Base-by-base conservation (phyloP, 2,888 invertebrate species). In the Philonicus albiceps region DNA sequence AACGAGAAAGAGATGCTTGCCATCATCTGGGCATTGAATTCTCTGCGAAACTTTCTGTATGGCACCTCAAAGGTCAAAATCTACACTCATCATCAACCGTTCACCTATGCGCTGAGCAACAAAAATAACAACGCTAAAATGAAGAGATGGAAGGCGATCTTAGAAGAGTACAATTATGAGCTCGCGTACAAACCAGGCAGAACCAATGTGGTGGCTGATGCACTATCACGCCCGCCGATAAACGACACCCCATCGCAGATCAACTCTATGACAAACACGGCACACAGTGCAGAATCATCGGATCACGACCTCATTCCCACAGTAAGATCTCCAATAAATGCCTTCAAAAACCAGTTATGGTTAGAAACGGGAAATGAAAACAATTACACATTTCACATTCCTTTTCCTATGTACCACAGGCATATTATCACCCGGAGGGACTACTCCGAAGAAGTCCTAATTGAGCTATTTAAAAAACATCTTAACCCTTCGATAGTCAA, bases 161-260 rank as follows among this genome's bases (percentile, higher is more conserved):
- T n/a, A n/a, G n/a, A 83, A 83, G 55, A 80, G 40, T 80, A 80
- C 40, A 73, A 74, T 37, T 31, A 64, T 27, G 40, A 86, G 73
- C 80, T 92, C 1, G 87, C 89, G 19, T 92, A 93, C 22, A 76
- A 76, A 34, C 43, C 37, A n/a, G 92, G 93, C 1, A 90, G 89
- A 49, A 87, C 87, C 5, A 91, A 92, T 88, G 88, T 89, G 16
- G 87, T 91, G 2, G 86, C 87, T 27, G 86, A n/a, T n/a, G n/a
- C n/a, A 83, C 49, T 86, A 31, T 86, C 86, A 43, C 43, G 86
- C 30, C 83, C n/a, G n/a, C n/a, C n/a, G n/a, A n/a, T n/a, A n/a
- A n/a, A n/a, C n/a, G n/a, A n/a, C n/a, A n/a, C n/a, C n/a, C n/a
- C n/a, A n/a, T n/a, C n/a, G n/a, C n/a, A n/a, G n/a, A n/a, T n/a